Percentiles rank a stretch among this genome's conserved stretches.
Evolutionary conservation across 2,888 invertebrate species (phyloP).

Genomic region (Cephus spinipes): DNA sequence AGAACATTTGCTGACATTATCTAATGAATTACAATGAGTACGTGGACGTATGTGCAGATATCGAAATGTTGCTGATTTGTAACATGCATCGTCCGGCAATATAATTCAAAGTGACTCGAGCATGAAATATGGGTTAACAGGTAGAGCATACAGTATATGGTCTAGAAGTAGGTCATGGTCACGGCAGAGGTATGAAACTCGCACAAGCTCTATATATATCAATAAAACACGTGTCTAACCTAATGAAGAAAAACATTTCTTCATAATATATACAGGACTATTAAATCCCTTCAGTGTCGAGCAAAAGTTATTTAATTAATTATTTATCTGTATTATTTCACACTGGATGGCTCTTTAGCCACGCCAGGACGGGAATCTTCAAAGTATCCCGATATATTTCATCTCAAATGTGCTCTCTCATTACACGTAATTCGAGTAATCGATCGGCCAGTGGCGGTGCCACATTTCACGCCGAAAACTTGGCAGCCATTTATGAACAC

Average conservation of each 20-base stretch:
- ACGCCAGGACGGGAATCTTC: neutral
- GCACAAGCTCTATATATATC: neutral
- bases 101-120: neutral
- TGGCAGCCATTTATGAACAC: neutral
- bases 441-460: conserved; percentile 5
- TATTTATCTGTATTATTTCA: neutral
- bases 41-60: neutral
- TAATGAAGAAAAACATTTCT: neutral
- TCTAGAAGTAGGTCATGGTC: neutral
- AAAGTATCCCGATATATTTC: neutral
- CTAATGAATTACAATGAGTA: neutral
- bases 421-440: conserved; percentile 4
- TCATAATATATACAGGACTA: neutral
- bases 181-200: neutral
- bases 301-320: too few relatives aligned
- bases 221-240: neutral
- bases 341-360: neutral
- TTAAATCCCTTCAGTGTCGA: neutral
- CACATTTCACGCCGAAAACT: conserved; percentile 6
- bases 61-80: neutral
- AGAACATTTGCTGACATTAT: neutral
- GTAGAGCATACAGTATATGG: neutral
- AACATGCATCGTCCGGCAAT: neutral
- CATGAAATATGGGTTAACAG: neutral
- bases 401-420: neutral